Percentiles rank a stretch among this genome's conserved stretches.
phyloP scores from a whole-genome alignment of 2,797 vertebrate species.

The Micromesistius poutassou region DNA sequence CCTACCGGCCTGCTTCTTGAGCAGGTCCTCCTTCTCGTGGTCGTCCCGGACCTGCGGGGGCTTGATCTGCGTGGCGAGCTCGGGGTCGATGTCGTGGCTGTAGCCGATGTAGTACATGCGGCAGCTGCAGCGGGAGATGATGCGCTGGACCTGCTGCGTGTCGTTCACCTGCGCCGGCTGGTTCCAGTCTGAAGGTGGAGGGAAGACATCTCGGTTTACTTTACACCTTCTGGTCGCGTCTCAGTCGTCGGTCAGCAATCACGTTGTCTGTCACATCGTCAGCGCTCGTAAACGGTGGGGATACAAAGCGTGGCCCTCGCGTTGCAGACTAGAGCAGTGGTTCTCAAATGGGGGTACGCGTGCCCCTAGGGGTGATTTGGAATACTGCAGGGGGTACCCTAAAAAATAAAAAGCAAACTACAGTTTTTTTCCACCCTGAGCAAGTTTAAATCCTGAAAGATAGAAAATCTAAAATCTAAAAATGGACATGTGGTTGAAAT shows the following conservation, averaged over 20 bases:
- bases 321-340: background rate
- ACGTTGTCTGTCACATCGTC: background rate
- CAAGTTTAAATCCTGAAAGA: too few relatives aligned
- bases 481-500: too few relatives aligned
- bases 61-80: constrained; percentile 94
- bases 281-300: background rate
- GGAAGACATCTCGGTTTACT: too few relatives aligned
- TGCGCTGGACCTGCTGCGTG: constrained; percentile 93
- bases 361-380: too few relatives aligned
- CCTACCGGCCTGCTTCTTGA: constrained; percentile 94
- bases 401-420: too few relatives aligned
- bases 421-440: too few relatives aligned
- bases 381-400: too few relatives aligned
- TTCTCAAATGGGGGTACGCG: too few relatives aligned
- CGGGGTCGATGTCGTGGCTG: constrained; percentile 95
- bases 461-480: too few relatives aligned
- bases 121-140: constrained; percentile 97
- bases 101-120: constrained; percentile 99
- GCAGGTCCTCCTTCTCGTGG: constrained; percentile 93
- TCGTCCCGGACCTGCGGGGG: constrained; percentile 84
- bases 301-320: background rate
- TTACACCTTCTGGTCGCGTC: too few relatives aligned
- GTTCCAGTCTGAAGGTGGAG: constrained; percentile 84
- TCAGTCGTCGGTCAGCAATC: too few relatives aligned
- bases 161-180: constrained; percentile 91